phyloP scores from a whole-genome alignment of 2,797 vertebrate genomes.

The Agapornis canus region DNA sequence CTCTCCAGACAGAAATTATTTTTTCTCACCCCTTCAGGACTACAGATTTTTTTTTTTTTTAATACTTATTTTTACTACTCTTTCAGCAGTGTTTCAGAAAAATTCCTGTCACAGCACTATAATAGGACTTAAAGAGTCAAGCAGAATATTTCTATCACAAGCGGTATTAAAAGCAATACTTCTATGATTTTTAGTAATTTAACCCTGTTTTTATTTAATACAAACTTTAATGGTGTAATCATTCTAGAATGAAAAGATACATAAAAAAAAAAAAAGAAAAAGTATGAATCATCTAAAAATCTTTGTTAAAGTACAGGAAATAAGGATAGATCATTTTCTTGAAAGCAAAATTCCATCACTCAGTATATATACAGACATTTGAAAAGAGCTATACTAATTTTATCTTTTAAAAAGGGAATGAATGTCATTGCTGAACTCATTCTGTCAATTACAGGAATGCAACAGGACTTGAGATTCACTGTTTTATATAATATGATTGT shows the following conservation, averaged over 20 bases:
- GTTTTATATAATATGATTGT: neutral
- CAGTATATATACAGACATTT: neutral
- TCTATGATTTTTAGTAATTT: neutral
- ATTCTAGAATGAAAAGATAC: neutral
- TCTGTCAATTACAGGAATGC: neutral
- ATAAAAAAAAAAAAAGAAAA: neutral
- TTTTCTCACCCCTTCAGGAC: neutral
- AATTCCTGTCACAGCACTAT: neutral
- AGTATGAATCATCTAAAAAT: rapidly evolving
- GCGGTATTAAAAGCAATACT: neutral
- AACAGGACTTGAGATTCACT: neutral
- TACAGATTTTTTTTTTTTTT: neutral
- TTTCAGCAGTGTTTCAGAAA: neutral
- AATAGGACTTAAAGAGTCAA: neutral
- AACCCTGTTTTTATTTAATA: neutral
- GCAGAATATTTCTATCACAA: neutral
- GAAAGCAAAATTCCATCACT: neutral
- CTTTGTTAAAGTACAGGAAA: neutral
- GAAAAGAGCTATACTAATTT: neutral
- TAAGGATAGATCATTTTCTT: neutral
- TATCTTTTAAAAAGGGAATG: neutral
- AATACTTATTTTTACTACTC: neutral
- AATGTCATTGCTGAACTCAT: slow-evolving; percentile 9
- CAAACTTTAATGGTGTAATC: neutral
- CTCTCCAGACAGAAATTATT: neutral